Evolutionary conservation across 2,113 vertebrate genomes (phyloP).

Genomic region (Mastomys natalensis): DNA sequence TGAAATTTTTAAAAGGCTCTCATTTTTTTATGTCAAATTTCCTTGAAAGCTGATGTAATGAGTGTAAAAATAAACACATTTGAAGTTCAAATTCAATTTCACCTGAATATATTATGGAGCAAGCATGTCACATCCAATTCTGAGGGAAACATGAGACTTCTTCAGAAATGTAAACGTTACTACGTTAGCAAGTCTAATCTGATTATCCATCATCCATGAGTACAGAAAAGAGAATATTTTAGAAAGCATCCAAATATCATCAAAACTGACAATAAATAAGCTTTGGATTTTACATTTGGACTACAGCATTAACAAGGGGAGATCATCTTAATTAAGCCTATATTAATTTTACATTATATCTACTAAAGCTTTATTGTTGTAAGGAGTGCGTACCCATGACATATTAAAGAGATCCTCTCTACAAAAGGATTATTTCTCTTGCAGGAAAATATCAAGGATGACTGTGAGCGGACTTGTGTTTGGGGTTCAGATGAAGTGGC

Average conservation of each 20-base stretch:
- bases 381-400: conserved; percentile 24
- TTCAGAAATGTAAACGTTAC: conserved; percentile 61
- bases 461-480: background rate
- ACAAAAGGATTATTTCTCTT: conserved; percentile 27
- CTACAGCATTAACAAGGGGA: conserved; percentile 46
- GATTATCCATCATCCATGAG: conserved; percentile 57
- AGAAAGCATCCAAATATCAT: conserved; percentile 53
- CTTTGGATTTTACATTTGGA: conserved; percentile 62
- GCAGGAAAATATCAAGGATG: background rate
- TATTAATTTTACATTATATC: conserved; percentile 41
- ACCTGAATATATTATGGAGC: conserved; percentile 68
- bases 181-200: conserved; percentile 69
- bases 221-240: background rate
- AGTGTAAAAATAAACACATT: conserved; percentile 75
- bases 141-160: conserved; percentile 45
- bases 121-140: conserved; percentile 65
- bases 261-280: conserved; percentile 33
- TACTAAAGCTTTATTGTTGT: conserved; percentile 47
- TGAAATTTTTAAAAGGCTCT: conserved; percentile 48
- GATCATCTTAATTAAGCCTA: conserved; percentile 64
- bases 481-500: background rate
- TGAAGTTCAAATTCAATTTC: conserved; percentile 69
- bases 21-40: conserved; percentile 45
- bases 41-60: conserved; percentile 63
- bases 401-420: background rate